Evolutionary conservation across 2,113 vertebrate genomes (phyloP).

Genomic region (Octodon degus): DNA sequence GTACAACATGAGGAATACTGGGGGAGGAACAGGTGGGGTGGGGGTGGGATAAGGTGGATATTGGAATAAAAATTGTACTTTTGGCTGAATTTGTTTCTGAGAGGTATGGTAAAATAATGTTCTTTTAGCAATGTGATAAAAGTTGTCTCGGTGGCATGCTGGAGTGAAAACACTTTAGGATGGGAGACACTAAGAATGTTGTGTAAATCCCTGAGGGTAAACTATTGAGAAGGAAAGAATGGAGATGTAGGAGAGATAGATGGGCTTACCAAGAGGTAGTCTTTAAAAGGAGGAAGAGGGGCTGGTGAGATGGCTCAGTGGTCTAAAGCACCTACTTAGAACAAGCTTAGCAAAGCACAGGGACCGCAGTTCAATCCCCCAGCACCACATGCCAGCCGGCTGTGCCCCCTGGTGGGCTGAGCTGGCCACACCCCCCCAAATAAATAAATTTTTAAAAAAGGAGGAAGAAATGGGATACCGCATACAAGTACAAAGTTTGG

Average conservation of each 20-base stretch:
- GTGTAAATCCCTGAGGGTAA: constrained; percentile 28
- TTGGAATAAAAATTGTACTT: neutral
- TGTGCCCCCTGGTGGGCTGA: too few relatives aligned
- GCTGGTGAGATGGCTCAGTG: too few relatives aligned
- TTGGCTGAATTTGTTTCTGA: neutral
- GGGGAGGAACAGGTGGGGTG: neutral
- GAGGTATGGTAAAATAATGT: neutral
- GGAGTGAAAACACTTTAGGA: neutral
- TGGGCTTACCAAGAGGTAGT: neutral
- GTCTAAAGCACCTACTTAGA: too few relatives aligned
- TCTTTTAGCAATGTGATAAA: neutral
- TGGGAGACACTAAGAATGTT: neutral
- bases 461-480: neutral
- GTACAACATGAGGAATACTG: neutral
- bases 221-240: constrained; percentile 10
- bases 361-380: too few relatives aligned
- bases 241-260: neutral
- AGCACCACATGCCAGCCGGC: too few relatives aligned
- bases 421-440: too few relatives aligned
- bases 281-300: constrained; percentile 24
- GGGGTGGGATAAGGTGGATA: neutral
- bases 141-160: neutral
- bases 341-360: too few relatives aligned
- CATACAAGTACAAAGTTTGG: constrained; percentile 13
- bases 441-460: too few relatives aligned